A percentile compares a stretch with the other conserved stretches of the same genome.
These are phyloP conservation scores for Eupithecia insigniata DNA, from an alignment of 2,888 invertebrate species.

Conservation along the genomic window DNA sequence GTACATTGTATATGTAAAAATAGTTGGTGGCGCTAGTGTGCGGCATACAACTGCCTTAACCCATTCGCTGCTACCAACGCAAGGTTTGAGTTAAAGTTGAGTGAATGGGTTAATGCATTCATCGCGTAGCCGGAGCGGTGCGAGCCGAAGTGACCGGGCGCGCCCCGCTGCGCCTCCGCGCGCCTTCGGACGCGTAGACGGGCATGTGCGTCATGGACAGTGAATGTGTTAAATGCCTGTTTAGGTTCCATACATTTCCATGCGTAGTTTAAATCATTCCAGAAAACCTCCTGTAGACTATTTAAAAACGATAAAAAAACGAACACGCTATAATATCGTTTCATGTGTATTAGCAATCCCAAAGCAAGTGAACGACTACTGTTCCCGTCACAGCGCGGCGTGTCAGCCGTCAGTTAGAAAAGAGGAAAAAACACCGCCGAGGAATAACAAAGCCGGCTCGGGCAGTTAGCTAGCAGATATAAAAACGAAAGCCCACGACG, in stretches of 20 bases:
- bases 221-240: too few species aligned
- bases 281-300: not conserved
- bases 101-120: too few species aligned
- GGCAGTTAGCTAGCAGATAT: constrained; percentile 63
- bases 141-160: too few species aligned
- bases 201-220: too few species aligned
- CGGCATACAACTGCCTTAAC: too few species aligned
- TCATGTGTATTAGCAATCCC: constrained; percentile 28
- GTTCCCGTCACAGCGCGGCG: constrained; percentile 42
- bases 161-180: too few species aligned
- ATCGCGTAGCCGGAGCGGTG: too few species aligned
- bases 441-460: constrained; percentile 73
- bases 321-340: constrained; percentile 1
- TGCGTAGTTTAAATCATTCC: not conserved
- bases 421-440: constrained; percentile 56
- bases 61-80: too few species aligned
- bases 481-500: constrained; percentile 81
- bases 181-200: too few species aligned
- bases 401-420: constrained; percentile 55
- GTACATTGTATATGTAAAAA: too few species aligned
- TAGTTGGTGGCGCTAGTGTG: too few species aligned
- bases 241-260: not conserved
- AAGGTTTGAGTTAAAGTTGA: too few species aligned
- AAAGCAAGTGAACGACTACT: constrained; percentile 29
- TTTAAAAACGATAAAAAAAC: constrained; percentile 9